Evolutionary conservation across 2,888 invertebrate species (phyloP).

Genomic region (Temnothorax rugatulus): DNA sequence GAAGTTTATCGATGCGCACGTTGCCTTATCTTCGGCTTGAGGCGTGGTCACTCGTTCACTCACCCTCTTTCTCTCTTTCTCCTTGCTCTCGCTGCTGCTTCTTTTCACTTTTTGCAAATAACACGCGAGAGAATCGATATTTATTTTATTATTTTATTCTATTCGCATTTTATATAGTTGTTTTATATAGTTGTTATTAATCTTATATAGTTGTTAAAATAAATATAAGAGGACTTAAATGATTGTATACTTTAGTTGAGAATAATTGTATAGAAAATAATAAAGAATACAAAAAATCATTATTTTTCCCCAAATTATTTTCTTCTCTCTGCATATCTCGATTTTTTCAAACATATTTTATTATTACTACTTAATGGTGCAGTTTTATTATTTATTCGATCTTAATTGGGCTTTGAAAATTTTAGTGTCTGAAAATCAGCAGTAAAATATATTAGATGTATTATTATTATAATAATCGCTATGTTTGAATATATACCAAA

Average conservation of each 20-base stretch:
- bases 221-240: conserved; percentile 11
- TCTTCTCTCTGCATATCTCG: not conserved
- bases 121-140: not conserved
- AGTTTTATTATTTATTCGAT: not conserved
- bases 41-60: conserved; percentile 67
- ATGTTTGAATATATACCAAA: not conserved
- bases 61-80: not conserved
- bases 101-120: conserved; percentile 9
- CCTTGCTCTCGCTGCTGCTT: not conserved
- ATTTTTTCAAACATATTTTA: not conserved
- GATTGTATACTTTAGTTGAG: not conserved
- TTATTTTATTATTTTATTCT: conserved; percentile 27
- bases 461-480: not conserved
- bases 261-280: conserved; percentile 1
- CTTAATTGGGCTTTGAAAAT: not conserved
- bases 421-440: not conserved
- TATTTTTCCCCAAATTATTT: not conserved
- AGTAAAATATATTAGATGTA: not conserved
- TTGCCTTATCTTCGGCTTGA: conserved; percentile 68
- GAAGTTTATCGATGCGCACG: conserved; percentile 77
- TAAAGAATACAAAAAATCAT: not conserved
- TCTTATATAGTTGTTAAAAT: not conserved
- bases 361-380: not conserved
- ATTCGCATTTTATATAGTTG: not conserved
- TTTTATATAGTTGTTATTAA: not conserved